These are phyloP conservation scores for Podocnemis expansa DNA, from an alignment of 2,113 vertebrate genomes.

Conservation along the genomic window DNA sequence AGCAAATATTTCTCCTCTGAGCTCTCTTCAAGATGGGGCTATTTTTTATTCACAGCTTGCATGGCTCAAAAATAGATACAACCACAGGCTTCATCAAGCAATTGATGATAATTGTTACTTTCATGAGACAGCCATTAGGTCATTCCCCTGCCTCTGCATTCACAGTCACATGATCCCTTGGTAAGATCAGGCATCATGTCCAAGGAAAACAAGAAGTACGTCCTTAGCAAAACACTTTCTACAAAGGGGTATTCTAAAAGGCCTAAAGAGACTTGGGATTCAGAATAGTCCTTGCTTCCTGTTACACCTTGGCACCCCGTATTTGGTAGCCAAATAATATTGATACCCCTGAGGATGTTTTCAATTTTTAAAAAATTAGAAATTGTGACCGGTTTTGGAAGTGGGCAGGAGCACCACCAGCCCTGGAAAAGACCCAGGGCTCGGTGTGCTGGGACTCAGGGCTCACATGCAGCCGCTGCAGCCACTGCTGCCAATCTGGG, in stretches of 20 bases:
- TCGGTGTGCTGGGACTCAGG: too few species aligned
- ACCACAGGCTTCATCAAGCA: neutral
- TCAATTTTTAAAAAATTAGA: neutral
- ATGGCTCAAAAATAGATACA: neutral
- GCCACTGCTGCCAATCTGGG: too few species aligned
- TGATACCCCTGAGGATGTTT: neutral
- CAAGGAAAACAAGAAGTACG: neutral
- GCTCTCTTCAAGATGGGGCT: neutral
- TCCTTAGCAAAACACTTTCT: neutral
- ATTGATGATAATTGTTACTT: neutral
- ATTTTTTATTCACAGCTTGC: neutral
- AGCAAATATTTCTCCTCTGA: neutral
- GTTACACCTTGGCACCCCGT: neutral
- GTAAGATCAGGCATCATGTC: neutral
- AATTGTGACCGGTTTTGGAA: neutral
- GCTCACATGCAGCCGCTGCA: too few species aligned
- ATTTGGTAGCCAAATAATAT: neutral
- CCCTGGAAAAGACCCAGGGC: too few species aligned
- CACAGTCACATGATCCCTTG: accelerated
- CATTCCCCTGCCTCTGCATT: accelerated
- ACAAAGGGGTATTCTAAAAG: neutral
- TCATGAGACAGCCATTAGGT: neutral
- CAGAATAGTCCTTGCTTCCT: neutral
- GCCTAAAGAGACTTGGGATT: neutral
- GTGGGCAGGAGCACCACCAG: too few species aligned